phyloP scores from a whole-genome alignment of 2,797 vertebrate species.

The Myotis myotis region DNA sequence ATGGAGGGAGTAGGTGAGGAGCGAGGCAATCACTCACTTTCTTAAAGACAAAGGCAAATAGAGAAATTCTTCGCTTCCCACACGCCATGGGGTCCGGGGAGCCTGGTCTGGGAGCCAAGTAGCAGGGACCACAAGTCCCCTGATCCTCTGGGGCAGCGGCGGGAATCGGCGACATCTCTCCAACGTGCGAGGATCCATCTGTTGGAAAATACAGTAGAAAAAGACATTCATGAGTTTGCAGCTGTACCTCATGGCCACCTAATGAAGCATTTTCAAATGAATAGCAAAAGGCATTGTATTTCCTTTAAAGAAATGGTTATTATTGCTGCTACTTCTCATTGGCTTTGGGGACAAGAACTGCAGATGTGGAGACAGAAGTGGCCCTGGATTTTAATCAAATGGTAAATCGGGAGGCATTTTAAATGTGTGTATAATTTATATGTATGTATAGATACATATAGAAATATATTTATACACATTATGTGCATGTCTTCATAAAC shows the following conservation, averaged over 20 bases:
- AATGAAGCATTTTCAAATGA: background rate
- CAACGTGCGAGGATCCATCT: background rate
- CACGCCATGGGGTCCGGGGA: background rate
- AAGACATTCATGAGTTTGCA: background rate
- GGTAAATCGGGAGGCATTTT: background rate
- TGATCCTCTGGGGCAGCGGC: background rate
- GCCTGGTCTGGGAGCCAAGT: background rate
- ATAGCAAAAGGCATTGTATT: background rate
- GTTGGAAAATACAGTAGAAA: conserved; percentile 66
- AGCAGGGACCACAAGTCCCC: background rate
- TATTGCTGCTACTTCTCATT: background rate
- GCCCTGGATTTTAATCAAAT: background rate
- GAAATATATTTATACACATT: background rate
- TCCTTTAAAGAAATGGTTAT: background rate
- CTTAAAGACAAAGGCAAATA: conserved; percentile 70
- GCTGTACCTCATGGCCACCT: background rate
- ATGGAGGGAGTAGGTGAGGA: conserved; percentile 57
- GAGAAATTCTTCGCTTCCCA: conserved; percentile 14
- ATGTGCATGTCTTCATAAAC: background rate
- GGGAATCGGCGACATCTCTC: background rate
- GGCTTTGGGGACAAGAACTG: background rate
- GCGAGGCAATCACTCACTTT: conserved; percentile 61
- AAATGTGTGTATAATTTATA: background rate
- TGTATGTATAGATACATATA: background rate
- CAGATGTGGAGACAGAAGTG: background rate